Evolutionary conservation across 64 coral and sea anemone genomes (phyloP).

Genomic region (Catalaphyllia jardinei): DNA sequence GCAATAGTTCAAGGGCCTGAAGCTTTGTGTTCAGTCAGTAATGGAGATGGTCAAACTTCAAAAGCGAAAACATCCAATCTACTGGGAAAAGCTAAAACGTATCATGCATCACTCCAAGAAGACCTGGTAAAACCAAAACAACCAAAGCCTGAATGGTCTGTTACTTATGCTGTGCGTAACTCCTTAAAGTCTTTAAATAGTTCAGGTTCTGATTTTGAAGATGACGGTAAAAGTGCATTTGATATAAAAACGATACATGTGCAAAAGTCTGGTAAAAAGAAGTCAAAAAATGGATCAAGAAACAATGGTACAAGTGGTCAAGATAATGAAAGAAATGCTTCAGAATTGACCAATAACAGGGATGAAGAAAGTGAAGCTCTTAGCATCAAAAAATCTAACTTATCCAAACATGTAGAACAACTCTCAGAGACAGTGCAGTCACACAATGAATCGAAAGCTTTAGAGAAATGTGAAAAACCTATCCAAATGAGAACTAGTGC

Average conservation of each 20-base stretch:
- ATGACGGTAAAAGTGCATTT: not conserved
- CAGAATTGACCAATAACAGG: not conserved
- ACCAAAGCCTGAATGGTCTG: not conserved
- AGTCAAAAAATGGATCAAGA: not conserved
- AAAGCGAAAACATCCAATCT: not conserved
- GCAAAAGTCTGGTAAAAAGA: not conserved
- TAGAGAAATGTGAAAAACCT: not conserved
- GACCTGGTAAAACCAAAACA: not conserved
- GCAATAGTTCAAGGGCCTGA: not conserved
- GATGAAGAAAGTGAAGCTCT: not conserved
- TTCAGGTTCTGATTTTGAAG: slow-evolving; percentile 45
- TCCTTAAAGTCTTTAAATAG: slow-evolving; percentile 16
- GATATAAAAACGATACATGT: not conserved
- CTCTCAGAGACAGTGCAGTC: not conserved
- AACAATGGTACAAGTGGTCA: not conserved
- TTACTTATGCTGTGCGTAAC: not conserved
- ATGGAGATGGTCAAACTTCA: not conserved
- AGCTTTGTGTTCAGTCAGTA: not conserved
- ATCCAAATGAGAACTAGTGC: not conserved
- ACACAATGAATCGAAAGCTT: not conserved
- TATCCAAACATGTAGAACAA: not conserved
- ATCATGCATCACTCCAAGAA: not conserved
- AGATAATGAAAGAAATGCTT: not conserved
- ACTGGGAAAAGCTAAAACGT: not conserved
- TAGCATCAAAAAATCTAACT: not conserved